These are phyloP conservation scores for Gymnocephalus cernua DNA, from an alignment of 2,113 vertebrate genomes.

Conservation along the genomic window DNA sequence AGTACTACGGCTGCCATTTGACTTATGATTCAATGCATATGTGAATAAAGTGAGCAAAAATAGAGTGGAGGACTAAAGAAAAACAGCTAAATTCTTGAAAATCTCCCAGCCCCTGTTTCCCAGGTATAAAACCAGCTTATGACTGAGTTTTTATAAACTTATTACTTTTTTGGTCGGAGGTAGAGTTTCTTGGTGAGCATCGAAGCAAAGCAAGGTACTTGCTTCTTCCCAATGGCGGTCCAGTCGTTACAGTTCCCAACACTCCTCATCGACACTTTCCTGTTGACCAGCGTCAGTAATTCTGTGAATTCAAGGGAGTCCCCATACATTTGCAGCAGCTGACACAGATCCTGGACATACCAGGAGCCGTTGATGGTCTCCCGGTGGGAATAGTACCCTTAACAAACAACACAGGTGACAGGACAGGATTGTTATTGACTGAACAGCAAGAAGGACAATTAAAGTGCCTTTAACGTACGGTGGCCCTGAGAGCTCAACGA, in stretches of 20 bases:
- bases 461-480: not conserved
- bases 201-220: slow-evolving; percentile 96
- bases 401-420: slow-evolving; percentile 41
- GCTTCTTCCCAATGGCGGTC: slow-evolving; percentile 91
- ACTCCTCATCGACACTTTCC: slow-evolving; percentile 90
- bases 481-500: not conserved
- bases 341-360: slow-evolving; percentile 96
- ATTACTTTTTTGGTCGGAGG: slow-evolving; percentile 86
- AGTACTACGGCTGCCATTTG: not conserved
- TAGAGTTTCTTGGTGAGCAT: slow-evolving; percentile 98
- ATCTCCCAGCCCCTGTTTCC: not conserved
- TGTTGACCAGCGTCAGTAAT: slow-evolving; percentile 94
- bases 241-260: slow-evolving; percentile 81
- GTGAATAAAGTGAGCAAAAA: not conserved
- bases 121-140: slow-evolving; percentile 9
- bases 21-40: not conserved
- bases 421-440: not conserved
- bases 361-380: slow-evolving; percentile 92
- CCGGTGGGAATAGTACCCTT: slow-evolving; percentile 96
- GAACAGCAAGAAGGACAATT: not conserved
- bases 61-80: not conserved
- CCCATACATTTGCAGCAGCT: slow-evolving; percentile 85
- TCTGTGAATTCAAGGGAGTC: slow-evolving; percentile 92
- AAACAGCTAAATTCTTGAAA: not conserved
- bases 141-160: not conserved